Conservation (phyloP, 2,888 invertebrate genomes). For the Cataglyphis cursor region DNA sequence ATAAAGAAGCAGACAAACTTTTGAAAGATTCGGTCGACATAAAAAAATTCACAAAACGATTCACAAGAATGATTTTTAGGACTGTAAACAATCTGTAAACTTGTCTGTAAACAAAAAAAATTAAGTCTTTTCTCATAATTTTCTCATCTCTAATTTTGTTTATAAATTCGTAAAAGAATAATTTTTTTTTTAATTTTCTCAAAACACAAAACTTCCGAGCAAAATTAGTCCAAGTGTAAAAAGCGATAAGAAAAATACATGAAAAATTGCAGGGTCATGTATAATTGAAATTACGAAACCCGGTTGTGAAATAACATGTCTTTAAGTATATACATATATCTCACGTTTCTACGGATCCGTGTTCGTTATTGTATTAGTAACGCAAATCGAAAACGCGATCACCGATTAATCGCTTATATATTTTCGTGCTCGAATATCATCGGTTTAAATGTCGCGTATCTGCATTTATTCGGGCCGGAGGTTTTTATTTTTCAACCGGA, state of each 20-base stretch:
- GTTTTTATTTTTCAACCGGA: neutral
- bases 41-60: neutral
- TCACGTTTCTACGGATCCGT: slow-evolving; percentile 19
- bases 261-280: neutral
- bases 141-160: neutral
- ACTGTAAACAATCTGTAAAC: neutral
- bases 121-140: neutral
- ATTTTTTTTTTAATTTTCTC: slow-evolving; percentile 25
- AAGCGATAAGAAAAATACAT: neutral
- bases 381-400: slow-evolving; percentile 19
- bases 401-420: slow-evolving; percentile 11
- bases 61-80: neutral
- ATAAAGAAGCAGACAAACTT: neutral
- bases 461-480: neutral
- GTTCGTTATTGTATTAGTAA: neutral
- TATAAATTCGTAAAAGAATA: neutral
- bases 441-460: slow-evolving; percentile 17
- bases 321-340: slow-evolving; percentile 1
- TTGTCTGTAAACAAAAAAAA: neutral
- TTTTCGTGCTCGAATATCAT: slow-evolving; percentile 1
- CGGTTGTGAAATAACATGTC: slow-evolving; percentile 18
- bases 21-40: neutral
- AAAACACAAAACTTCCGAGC: neutral
- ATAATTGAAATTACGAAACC: neutral
- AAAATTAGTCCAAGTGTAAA: neutral